Base-by-base conservation (phyloP, 2,113 vertebrate species). In the Epinephelus lanceolatus region DNA sequence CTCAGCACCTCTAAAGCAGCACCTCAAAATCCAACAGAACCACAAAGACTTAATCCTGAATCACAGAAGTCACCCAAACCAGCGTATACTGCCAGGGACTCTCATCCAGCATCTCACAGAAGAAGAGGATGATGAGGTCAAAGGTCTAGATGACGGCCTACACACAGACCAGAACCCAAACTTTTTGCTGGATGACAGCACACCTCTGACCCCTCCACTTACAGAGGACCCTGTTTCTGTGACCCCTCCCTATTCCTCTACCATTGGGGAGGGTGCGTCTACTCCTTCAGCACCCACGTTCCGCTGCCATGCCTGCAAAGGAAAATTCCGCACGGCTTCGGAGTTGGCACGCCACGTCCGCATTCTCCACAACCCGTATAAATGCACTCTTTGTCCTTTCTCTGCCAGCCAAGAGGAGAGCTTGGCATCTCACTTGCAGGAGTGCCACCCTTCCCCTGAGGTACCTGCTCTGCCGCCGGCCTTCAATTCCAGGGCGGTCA, bases 331-430 rank as follows among this genome's bases (percentile, higher is more conserved):
- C 63, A 98, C 97, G 1, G 96, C 96, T 1, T 97, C 95, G 0
- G 97, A 98, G 91, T 93, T 97, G 37, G 96, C 97, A 19, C 96
- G 97, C 25, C 97, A 98, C 56, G 96, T 97, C 23, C 95, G 97
- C 71, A 98, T 98, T 80, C 95, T 98, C 81, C 97, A 98, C 92
- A 96, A 97, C 92, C 97, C 97, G 0, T 98, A 98, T 81, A 97
- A 97, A 87, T 98, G 97, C 90, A 94, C 96, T 62, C 94, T 97
- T 73, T 98, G 97, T 92, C 95, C 96, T 84, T 98, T 97, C 86
- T 97, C 97, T 4, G 96, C 97, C 63, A 96, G 96, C 91, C 96
- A 96, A 86, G 97, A 98, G 92, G 96, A 96, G 83, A 96, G 95
- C 70, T 94, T 98, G 81, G 96, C 97, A 52, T 95, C 94, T 55